Base-by-base conservation (phyloP, 2,113 vertebrate species). In the Onychorhynchus coronatus region DNA sequence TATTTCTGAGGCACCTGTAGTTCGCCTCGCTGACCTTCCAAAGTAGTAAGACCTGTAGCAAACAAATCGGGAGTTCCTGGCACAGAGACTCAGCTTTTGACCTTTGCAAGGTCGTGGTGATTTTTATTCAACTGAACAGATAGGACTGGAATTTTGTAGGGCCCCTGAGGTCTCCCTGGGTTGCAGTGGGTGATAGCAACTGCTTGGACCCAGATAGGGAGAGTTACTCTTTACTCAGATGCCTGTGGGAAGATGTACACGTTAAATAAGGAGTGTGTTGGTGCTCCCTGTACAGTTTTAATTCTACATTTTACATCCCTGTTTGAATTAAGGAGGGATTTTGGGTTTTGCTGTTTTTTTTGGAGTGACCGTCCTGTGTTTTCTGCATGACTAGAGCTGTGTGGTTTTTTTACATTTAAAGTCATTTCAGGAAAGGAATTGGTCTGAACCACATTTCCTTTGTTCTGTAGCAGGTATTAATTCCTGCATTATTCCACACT, bases 401-500 rank as follows among this genome's bases (percentile, higher is more conserved):
- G 42, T n/a, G 20, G 5, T 21, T 21, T 62, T 71, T 56, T 41
- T n/a, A 37, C 23, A 20, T 52, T 67, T 50, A 4, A 70, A 66
- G 65, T 75, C 1, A 11, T 59, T 88, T 90, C 63, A 67, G 95
- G 88, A 90, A 90, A 93, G 82, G 81, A 89, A 78, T 73, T 19
- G 37, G n/a, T 85, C 71, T 73, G 87, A 91, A 78, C 20, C 5
- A 6, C 8, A 12, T 21, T 93, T 91, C 88, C 55, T 90, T 82
- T 91, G 83, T 91, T 88, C 44, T 88, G 47, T 22, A 86, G 79
- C 72, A 94, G 72, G 72, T 93, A 85, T 22, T 88, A 74, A 70
- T 77, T 93, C 85, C 78, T 83, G 75, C n/a, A 6, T 85, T 80
- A 67, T 63, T 59, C 56, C 61, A 13, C 68, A 61, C 50, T 0